Conservation (phyloP, 2,113 vertebrate genomes). For the Pseudolaguvia tuberculata region DNA sequence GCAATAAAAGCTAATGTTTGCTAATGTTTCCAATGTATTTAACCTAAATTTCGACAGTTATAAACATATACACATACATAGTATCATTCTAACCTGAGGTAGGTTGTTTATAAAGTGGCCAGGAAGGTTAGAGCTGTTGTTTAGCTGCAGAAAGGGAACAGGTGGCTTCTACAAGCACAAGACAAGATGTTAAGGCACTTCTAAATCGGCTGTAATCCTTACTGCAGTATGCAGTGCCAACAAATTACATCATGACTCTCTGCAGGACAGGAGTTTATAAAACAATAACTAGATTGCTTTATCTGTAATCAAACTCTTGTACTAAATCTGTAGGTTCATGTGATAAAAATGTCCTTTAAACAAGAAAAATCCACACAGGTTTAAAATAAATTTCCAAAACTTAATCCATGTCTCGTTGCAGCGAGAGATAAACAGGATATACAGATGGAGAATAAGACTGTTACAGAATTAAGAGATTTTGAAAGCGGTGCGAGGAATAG, state of each 20-base stretch:
- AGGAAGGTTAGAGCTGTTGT: constrained; percentile 39
- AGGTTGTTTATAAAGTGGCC: constrained; percentile 26
- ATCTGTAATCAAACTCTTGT: background rate
- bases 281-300: background rate
- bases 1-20: background rate
- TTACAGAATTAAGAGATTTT: too few relatives aligned
- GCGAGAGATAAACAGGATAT: constrained; percentile 16
- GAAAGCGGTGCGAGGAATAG: too few relatives aligned
- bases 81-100: constrained; percentile 47
- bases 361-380: background rate
- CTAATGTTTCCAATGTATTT: background rate
- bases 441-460: too few relatives aligned
- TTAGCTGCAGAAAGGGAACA: constrained; percentile 73
- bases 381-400: background rate
- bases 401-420: background rate
- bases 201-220: background rate
- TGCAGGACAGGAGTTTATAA: background rate
- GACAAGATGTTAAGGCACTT: constrained; percentile 18
- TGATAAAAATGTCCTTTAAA: too few relatives aligned
- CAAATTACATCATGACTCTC: constrained; percentile 26
- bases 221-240: constrained; percentile 16
- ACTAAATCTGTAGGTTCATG: background rate
- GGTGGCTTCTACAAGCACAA: constrained; percentile 77
- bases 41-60: constrained; percentile 15
- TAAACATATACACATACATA: constrained; percentile 21